Conservation (phyloP, 2,797 vertebrate genomes). For the Hafferia zeledoni region DNA sequence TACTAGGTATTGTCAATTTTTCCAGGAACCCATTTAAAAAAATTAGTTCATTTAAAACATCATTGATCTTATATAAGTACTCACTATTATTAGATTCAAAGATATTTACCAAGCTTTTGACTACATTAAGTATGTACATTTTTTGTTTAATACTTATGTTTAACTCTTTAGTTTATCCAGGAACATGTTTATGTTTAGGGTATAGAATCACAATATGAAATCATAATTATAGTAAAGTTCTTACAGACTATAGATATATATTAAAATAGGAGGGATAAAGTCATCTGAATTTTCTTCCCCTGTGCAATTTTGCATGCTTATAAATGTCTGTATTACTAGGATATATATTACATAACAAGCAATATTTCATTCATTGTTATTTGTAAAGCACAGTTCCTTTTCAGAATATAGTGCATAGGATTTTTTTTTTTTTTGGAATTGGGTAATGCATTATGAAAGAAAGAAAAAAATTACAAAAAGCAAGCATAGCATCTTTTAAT, state of each 20-base stretch:
- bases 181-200: not conserved
- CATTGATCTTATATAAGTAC: not conserved
- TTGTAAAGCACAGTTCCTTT: not conserved
- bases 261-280: not conserved
- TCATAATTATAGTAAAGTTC: not conserved
- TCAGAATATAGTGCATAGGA: not conserved
- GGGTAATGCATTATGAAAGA: not conserved
- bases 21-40: not conserved
- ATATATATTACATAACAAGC: not conserved
- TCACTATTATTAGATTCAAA: not conserved
- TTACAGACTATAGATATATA: not conserved
- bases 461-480: not conserved
- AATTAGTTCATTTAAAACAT: not conserved
- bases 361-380: not conserved
- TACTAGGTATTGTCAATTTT: not conserved
- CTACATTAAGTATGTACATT: not conserved
- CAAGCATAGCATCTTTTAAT: not conserved
- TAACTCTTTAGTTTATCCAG: not conserved
- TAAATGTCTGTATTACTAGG: not conserved
- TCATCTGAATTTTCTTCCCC: not conserved
- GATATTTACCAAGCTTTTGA: not conserved
- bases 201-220: not conserved
- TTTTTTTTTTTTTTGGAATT: not conserved
- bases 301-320: not conserved
- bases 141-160: not conserved